phyloP scores from a whole-genome alignment of 2,797 vertebrate genomes.

The Betta splendens region DNA sequence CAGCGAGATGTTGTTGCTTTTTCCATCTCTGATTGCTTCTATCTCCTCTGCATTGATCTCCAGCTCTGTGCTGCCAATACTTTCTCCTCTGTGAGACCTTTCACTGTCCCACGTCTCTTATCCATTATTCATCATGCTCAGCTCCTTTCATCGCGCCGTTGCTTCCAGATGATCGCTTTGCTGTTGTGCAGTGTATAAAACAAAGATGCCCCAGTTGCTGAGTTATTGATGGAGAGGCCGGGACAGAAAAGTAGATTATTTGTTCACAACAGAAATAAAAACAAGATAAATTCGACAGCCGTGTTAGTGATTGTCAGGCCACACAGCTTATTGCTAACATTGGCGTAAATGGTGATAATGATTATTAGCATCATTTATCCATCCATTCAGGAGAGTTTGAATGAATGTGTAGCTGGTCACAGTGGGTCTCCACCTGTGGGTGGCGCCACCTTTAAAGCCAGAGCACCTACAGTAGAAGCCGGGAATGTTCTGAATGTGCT shows the following conservation, averaged over 20 bases:
- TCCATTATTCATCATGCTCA: slow-evolving; percentile 68
- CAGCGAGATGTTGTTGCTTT: slow-evolving; percentile 33
- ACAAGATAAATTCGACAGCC: slow-evolving; percentile 8
- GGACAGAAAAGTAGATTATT: slow-evolving; percentile 41
- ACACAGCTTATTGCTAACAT: no score
- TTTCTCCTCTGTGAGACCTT: slow-evolving; percentile 61
- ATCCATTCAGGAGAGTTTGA: no score
- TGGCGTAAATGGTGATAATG: no score
- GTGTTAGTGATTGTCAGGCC: no score
- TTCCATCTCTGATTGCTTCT: slow-evolving; percentile 33
- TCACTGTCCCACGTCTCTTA: slow-evolving; percentile 46
- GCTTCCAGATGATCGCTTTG: slow-evolving; percentile 38
- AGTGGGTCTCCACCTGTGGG: neutral
- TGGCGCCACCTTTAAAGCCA: neutral
- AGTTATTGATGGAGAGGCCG: slow-evolving; percentile 30
- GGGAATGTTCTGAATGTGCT: neutral
- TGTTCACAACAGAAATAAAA: slow-evolving; percentile 15
- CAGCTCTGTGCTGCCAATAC: slow-evolving; percentile 47
- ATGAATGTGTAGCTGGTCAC: no score
- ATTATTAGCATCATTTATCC: no score
- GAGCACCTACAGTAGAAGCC: neutral
- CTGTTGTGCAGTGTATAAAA: slow-evolving; percentile 38
- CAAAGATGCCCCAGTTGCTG: slow-evolving; percentile 25
- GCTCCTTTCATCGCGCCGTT: slow-evolving; percentile 35
- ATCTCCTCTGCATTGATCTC: slow-evolving; percentile 61